Evolutionary conservation across 2,797 vertebrate genomes (phyloP), one percentile per base, ranked within the genome.

Genomic region (Melanitta fusca): DNA sequence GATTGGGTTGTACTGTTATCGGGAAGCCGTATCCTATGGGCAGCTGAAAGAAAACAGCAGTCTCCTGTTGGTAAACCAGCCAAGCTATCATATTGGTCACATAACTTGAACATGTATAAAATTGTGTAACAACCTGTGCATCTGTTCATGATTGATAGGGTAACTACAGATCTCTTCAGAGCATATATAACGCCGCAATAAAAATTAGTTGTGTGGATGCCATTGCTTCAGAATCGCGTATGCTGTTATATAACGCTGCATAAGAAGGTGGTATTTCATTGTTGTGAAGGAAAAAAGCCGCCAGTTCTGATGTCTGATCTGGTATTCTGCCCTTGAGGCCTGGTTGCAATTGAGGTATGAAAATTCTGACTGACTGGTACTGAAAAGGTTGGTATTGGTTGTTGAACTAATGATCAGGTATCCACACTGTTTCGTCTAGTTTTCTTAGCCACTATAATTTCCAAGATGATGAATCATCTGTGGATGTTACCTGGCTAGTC

Each of bases 211-310:
- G 25, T 41, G 45, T 39, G 30, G 20, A 27, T 74, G 43, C 22
- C 4, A 0, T 72, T 53, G 54, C 60, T 85, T 75, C 51, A 57
- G n/a, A 32, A 13, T 81, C 24, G 4, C 0, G 0, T 47, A 6
- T 51, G 18, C 20, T 80, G 24, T 17, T 60, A 21, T 39, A 30
- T 19, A 66, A 45, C 16, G 21, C 28, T 66, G 8, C 1, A 0
- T 36, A 10, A 8, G 14, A 54, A 85, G 56, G 18, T 17, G 6
- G 9, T 81, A 12, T 72, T 80, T 79, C 28, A 8, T 54, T 68
- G 17, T 11, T 61, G 25, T 24, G 64, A n/a, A 77, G 57, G 27
- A 39, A 32, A 75, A 41, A 73, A 14, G 4, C 39, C 20, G 56
- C 19, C 18, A 27, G 1, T 75, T 88, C 24, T 64, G 61, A 27